These are phyloP conservation scores for Ostrea denselamellosa DNA, from an alignment of 1,140 invertebrate species.

Conservation along the genomic window DNA sequence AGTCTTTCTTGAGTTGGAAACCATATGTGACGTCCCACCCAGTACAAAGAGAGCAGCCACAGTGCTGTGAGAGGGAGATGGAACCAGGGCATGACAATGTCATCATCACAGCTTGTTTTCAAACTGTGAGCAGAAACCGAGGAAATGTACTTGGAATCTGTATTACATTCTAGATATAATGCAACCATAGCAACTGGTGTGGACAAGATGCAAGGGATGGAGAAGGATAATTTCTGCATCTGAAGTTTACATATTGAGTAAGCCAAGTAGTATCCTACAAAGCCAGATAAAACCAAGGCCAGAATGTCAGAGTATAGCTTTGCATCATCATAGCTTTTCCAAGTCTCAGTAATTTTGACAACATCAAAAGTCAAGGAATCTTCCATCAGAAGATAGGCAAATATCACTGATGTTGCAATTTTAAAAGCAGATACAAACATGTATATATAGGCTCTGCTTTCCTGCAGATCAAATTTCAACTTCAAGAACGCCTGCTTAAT, in stretches of 20 bases:
- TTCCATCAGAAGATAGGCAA: conserved; percentile 55
- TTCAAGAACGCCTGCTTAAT: conserved; percentile 58
- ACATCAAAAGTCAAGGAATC: conserved; percentile 31
- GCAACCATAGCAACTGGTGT: conserved; percentile 63
- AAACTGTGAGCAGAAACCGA: background rate
- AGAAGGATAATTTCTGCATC: conserved; percentile 70
- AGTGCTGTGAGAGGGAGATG: conserved; percentile 43
- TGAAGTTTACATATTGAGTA: conserved; percentile 70
- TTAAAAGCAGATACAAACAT: conserved; percentile 60
- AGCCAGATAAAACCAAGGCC: conserved; percentile 46
- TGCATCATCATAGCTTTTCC: background rate
- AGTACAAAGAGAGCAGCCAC: conserved; percentile 90
- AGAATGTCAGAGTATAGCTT: conserved; percentile 41
- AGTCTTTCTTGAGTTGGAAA: conserved; percentile 97
- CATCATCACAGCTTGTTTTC: background rate
- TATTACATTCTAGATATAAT: conserved; percentile 31
- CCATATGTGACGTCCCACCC: conserved; percentile 98
- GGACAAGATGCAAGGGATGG: conserved; percentile 63
- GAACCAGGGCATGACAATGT: background rate
- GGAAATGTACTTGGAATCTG: background rate
- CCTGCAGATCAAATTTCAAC: conserved; percentile 60
- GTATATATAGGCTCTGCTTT: conserved; percentile 55
- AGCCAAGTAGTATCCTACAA: conserved; percentile 64
- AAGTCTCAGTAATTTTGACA: background rate
- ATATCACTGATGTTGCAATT: conserved; percentile 54